Evolutionary conservation across 64 coral and sea anemone genomes (phyloP).

Genomic region (Hydrozoanthus tunicans): DNA sequence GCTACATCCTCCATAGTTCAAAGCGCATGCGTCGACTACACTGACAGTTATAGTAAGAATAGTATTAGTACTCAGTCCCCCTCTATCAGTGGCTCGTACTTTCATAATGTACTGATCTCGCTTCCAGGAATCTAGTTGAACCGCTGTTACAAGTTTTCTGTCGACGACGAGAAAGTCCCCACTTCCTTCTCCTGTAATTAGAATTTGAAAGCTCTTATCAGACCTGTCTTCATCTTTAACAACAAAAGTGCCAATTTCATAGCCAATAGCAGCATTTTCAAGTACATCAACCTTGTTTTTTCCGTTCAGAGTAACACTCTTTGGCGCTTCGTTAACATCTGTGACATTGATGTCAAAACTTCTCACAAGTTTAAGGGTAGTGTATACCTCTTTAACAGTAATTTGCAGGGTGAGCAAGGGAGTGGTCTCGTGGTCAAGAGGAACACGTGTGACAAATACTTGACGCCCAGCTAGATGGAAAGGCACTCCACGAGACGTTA

Average conservation of each 20-base stretch:
- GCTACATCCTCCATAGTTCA: constrained; percentile 66
- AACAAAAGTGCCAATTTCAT: constrained; percentile 47
- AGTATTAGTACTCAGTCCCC: constrained; percentile 69
- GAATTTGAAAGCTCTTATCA: constrained; percentile 61
- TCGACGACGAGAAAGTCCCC: constrained; percentile 57
- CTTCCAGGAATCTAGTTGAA: constrained; percentile 73
- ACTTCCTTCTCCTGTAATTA: constrained; percentile 42
- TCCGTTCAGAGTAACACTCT: constrained; percentile 65
- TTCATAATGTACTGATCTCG: constrained; percentile 64
- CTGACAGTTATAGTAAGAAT: constrained; percentile 62
- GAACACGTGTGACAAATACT: constrained; percentile 73
- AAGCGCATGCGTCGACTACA: constrained; percentile 71
- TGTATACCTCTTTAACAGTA: constrained; percentile 69
- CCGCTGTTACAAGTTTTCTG: constrained; percentile 53
- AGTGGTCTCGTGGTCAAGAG: constrained; percentile 78
- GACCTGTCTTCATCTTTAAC: constrained; percentile 72
- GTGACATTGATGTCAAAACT: constrained; percentile 70
- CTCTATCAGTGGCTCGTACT: constrained; percentile 67
- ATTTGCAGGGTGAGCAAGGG: constrained; percentile 79
- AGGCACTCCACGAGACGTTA: constrained; percentile 77
- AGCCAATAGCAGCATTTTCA: constrained; percentile 48
- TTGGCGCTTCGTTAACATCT: constrained; percentile 79
- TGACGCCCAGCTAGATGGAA: constrained; percentile 63
- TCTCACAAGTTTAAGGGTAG: constrained; percentile 64
- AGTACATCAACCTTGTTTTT: constrained; percentile 54